Conservation (phyloP, 2,888 invertebrate genomes). For the Capitulum mitella region DNA sequence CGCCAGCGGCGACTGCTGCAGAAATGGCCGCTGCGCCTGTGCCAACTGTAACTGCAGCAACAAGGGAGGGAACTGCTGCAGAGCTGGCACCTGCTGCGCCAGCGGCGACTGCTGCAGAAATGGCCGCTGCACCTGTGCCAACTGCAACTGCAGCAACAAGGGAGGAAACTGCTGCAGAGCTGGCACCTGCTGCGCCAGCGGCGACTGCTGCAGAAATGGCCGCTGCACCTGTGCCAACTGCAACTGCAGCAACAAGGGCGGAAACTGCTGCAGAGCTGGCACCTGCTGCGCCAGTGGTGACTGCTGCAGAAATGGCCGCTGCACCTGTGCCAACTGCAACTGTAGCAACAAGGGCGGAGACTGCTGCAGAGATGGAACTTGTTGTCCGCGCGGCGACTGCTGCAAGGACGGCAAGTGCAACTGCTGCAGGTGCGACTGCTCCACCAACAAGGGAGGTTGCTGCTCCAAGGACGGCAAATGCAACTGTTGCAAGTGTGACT, state of each 20-base stretch:
- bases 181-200: background rate
- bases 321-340: background rate
- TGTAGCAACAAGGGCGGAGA: background rate
- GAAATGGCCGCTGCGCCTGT: background rate
- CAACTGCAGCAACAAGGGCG: background rate
- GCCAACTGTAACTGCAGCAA: background rate
- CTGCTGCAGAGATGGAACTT: slow-evolving; percentile 1
- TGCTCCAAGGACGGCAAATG: background rate
- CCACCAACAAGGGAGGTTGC: background rate
- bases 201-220: background rate
- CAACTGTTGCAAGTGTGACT: background rate
- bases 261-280: background rate
- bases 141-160: background rate
- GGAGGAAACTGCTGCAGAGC: background rate
- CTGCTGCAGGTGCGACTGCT: background rate
- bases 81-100: background rate
- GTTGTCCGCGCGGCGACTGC: background rate
- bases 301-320: background rate
- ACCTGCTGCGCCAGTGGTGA: background rate
- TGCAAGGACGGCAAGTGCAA: background rate
- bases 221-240: background rate
- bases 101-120: background rate
- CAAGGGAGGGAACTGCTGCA: background rate
- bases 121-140: background rate
- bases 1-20: background rate